Base-by-base conservation (phyloP, 1,140 invertebrate genomes). In the Drosophila ogumai region DNA sequence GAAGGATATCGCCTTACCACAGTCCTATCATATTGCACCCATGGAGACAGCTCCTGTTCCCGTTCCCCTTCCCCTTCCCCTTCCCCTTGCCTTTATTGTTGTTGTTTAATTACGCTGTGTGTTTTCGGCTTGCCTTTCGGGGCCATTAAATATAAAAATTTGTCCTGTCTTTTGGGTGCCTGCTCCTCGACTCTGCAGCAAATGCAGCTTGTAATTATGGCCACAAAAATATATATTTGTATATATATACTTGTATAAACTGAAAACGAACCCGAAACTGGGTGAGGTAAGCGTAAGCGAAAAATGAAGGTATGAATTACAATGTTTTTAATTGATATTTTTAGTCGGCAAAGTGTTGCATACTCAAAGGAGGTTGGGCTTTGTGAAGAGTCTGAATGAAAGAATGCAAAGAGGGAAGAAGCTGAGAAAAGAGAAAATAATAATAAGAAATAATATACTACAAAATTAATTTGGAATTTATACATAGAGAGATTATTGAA, bases 1-100 rank as follows among this genome's bases (percentile, higher is more conserved):
- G 81, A 90, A 90, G 85, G 75, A 67, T 90, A 90, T 90, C 86
- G 64, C 52, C 69, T 90, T 90, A 74, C 85, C 65, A 72, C 55
- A 71, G 66, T 69, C 69, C 74, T 88, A 84, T 88, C 81, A 44
- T 71, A 56, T 88, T 66, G 85, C 84, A 81, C 68, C 81, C 84
- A 84, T 81, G 67, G 66, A 63, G 67, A 63, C 52, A 50, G 67
- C 79, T 58, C 44, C 58, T 58, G 34, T 67, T 68, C 34, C 52
- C 10, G 6, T 2, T 13, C 17, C 25, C 17, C 31, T 10, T 12
- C 2, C 47, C 40, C 41, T 13, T 28, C 25, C 17, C 31, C 13
- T 12, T 3, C 47, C 40, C 41, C 19, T 46, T 60, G 32, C 28
- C 31, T 34, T 68, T 80, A 50, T 80, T 69, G 41, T 71, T 81